A percentile compares a stretch with the other conserved stretches of the same genome.
phyloP scores from a whole-genome alignment of 2,797 vertebrate species.

The Halcyon smyrnensis region DNA sequence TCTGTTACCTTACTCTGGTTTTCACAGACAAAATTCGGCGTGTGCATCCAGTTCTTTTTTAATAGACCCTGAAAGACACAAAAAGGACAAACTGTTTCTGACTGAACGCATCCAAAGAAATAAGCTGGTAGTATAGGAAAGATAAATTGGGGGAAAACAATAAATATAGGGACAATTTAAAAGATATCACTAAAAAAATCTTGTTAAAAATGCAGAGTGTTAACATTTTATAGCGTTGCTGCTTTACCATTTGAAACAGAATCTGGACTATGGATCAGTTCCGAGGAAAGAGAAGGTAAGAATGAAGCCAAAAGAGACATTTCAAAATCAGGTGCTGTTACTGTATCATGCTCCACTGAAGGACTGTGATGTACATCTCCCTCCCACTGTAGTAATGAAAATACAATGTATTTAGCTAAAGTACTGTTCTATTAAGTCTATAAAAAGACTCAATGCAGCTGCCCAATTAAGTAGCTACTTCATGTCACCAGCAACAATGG shows the following conservation, averaged over 20 bases:
- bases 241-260: neutral
- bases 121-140: neutral
- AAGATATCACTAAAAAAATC: neutral
- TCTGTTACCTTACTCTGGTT: slow-evolving; percentile 25
- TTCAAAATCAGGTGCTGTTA: neutral
- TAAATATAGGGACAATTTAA: neutral
- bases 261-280: neutral
- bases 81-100: neutral
- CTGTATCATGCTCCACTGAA: neutral
- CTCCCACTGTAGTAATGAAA: neutral
- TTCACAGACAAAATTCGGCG: neutral
- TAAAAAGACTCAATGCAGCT: neutral
- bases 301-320: neutral
- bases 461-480: neutral
- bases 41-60: neutral
- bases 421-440: neutral
- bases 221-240: neutral
- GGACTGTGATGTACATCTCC: neutral
- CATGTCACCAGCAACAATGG: neutral
- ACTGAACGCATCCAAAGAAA: neutral
- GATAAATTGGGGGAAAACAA: neutral
- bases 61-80: slow-evolving; percentile 47
- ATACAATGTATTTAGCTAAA: neutral
- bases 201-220: neutral
- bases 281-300: neutral